A percentile compares a stretch with the other conserved stretches of the same genome.
These are phyloP conservation scores for Cantharis rufa DNA, from an alignment of 2,888 invertebrate genomes.

Conservation along the genomic window DNA sequence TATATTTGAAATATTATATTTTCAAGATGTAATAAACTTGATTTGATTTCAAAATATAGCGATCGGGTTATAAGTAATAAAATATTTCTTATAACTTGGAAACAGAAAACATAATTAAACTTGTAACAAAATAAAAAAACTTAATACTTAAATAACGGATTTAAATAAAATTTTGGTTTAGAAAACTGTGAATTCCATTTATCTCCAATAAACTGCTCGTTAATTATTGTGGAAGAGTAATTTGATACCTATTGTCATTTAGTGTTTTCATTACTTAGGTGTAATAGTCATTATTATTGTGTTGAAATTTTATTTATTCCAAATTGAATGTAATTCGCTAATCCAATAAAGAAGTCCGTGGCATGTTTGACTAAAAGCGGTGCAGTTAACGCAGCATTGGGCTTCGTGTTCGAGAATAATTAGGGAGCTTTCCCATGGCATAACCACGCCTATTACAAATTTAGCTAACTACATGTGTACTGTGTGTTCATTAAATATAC, in stretches of 20 bases:
- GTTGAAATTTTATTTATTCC: slow-evolving; percentile 5
- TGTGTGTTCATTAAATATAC: slow-evolving; percentile 37
- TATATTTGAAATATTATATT: background rate
- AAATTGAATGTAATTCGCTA: slow-evolving; percentile 14
- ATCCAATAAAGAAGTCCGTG: slow-evolving; percentile 19
- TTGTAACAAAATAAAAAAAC: background rate
- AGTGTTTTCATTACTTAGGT: background rate
- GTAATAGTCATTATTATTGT: background rate
- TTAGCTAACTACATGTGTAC: slow-evolving; percentile 34
- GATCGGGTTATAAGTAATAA: background rate
- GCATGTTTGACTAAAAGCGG: slow-evolving; percentile 20
- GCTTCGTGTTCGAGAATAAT: slow-evolving; percentile 40
- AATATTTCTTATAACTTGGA: background rate
- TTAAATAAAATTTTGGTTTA: background rate
- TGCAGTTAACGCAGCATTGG: slow-evolving; percentile 20
- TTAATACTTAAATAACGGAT: background rate
- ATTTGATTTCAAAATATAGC: no score
- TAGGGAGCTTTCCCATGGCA: slow-evolving; percentile 36
- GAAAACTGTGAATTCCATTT: background rate
- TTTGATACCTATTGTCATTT: background rate
- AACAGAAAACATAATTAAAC: background rate
- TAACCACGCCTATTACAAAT: slow-evolving; percentile 34
- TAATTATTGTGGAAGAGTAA: background rate
- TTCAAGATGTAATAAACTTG: background rate
- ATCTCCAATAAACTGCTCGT: background rate